These are phyloP conservation scores for Drosophila peninsularis DNA, from an alignment of 2,888 invertebrate genomes.

Conservation along the genomic window DNA sequence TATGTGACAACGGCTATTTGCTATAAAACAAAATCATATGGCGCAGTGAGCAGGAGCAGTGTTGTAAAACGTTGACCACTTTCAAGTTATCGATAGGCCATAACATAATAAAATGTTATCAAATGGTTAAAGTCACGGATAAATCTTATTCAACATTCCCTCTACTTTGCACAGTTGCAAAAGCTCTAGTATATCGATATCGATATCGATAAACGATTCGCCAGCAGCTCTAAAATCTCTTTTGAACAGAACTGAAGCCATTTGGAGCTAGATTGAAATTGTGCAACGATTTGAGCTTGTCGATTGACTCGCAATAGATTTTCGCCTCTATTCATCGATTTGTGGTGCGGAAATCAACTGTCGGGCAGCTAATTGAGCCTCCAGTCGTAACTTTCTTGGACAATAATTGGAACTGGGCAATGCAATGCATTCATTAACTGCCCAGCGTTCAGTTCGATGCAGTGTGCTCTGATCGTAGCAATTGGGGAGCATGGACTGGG, in stretches of 20 bases:
- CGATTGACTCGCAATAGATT: neutral
- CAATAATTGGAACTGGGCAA: constrained; percentile 31
- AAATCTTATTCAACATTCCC: neutral
- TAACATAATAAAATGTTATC: neutral
- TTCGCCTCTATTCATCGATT: constrained; percentile 2
- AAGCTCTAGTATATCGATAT: neutral
- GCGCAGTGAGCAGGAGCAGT: neutral
- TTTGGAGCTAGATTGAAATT: neutral
- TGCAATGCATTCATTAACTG: constrained; percentile 47
- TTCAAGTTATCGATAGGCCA: neutral
- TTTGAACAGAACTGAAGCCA: neutral
- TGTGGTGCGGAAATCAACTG: constrained; percentile 41
- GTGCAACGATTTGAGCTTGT: neutral
- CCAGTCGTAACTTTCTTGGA: constrained; percentile 24
- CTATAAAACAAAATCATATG: neutral
- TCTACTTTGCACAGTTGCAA: too few relatives aligned
- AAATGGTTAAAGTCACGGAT: neutral
- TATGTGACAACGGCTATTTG: neutral
- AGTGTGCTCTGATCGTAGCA: constrained; percentile 9
- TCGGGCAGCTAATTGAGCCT: constrained; percentile 36
- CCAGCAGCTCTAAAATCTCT: too few relatives aligned
- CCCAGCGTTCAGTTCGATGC: constrained; percentile 16
- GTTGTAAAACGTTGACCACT: neutral
- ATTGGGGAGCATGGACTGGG: neutral
- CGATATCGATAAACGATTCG: neutral